These are phyloP conservation scores for Taphrorychus bicolor DNA, from an alignment of 2,888 invertebrate species.

Conservation along the genomic window DNA sequence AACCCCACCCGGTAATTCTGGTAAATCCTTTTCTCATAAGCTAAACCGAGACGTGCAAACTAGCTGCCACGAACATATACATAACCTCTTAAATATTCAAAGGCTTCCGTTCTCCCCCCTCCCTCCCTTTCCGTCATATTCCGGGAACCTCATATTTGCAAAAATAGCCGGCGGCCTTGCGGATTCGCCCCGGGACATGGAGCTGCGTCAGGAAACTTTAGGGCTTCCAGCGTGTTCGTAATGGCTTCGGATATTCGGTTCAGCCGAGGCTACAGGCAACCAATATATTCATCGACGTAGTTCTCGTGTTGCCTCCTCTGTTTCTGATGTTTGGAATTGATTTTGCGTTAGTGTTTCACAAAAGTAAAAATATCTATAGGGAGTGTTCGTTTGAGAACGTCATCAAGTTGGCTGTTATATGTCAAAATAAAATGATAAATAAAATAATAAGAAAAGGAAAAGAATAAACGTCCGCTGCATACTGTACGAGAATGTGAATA, in stretches of 20 bases:
- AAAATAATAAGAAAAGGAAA: no score
- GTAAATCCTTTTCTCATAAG: not conserved
- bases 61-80: conserved; percentile 10
- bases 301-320: conserved; percentile 7
- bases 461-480: no score
- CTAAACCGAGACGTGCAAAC: conserved; percentile 4
- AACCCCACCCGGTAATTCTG: not conserved
- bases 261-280: conserved; percentile 32
- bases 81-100: conserved; percentile 20
- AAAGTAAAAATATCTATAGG: no score
- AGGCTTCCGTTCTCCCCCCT: conserved; percentile 2
- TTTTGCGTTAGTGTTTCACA: not conserved
- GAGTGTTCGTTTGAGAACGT: no score
- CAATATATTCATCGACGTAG: conserved; percentile 34
- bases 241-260: conserved; percentile 28
- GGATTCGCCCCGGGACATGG: conserved; percentile 39
- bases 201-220: conserved; percentile 32
- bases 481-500: no score
- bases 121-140: conserved; percentile 12
- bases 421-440: no score
- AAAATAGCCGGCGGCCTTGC: conserved; percentile 41
- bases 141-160: conserved; percentile 32
- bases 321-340: conserved; percentile 12
- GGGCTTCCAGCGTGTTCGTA: conserved; percentile 22
- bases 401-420: no score